phyloP scores from a whole-genome alignment of 2,888 invertebrate genomes.

The Reticulitermes lucifugus region DNA sequence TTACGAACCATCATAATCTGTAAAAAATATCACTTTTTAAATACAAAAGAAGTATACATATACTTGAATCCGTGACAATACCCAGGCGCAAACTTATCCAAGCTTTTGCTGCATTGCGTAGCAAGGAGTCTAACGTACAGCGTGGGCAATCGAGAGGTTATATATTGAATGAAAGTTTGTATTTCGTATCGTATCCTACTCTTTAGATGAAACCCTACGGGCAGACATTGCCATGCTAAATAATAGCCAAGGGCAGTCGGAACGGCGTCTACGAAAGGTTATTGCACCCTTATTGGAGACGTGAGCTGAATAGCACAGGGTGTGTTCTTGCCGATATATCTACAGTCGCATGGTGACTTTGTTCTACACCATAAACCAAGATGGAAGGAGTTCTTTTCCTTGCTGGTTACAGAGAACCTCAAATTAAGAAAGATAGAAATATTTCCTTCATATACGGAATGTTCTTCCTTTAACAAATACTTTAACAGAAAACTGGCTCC shows the following conservation, averaged over 20 bases:
- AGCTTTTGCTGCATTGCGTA: neutral
- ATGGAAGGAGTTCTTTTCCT: neutral
- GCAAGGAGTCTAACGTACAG: neutral
- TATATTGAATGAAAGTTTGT: slow-evolving; percentile 35
- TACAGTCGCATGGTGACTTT: neutral
- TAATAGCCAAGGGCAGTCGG: slow-evolving; percentile 1
- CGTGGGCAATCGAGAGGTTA: neutral
- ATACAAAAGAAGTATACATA: too few species aligned
- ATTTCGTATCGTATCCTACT: neutral
- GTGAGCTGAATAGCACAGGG: slow-evolving; percentile 24
- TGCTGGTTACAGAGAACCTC: too few species aligned
- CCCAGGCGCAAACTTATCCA: too few species aligned
- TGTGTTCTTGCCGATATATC: neutral
- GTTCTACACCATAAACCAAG: neutral
- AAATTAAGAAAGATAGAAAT: too few species aligned
- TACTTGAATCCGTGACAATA: too few species aligned
- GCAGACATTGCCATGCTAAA: slow-evolving; percentile 37
- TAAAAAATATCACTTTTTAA: too few species aligned
- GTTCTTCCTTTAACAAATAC: too few species aligned
- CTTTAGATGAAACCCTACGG: slow-evolving; percentile 2
- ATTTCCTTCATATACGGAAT: too few species aligned
- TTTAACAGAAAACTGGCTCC: too few species aligned
- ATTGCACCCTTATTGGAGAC: slow-evolving; percentile 43
- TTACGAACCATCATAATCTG: too few species aligned
- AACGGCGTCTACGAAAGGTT: slow-evolving; percentile 35